Evolutionary conservation across 2,888 invertebrate species (phyloP).

Genomic region (Pyrrhia umbra): DNA sequence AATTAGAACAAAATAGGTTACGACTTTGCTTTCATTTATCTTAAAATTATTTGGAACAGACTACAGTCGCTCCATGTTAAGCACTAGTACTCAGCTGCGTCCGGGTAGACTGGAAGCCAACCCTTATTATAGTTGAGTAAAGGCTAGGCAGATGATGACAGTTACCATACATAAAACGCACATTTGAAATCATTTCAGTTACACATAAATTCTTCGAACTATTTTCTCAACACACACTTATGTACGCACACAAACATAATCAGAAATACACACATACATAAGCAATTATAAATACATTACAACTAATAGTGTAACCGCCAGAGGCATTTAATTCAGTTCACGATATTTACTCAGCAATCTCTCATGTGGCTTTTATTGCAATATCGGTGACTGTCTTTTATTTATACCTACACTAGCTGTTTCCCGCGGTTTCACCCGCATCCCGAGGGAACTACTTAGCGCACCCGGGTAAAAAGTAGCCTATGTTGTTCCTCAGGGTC

Average conservation of each 20-base stretch:
- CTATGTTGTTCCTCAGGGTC: no score
- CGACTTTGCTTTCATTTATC: no score
- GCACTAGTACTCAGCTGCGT: no score
- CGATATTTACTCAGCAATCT: slow-evolving; percentile 2
- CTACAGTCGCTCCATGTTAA: no score
- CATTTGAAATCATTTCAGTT: not conserved
- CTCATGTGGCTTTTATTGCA: slow-evolving; percentile 12
- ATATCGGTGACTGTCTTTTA: not conserved
- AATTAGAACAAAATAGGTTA: no score
- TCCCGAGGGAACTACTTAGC: no score
- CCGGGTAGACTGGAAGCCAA: no score
- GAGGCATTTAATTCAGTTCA: slow-evolving; percentile 8
- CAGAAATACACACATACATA: slow-evolving; percentile 4
- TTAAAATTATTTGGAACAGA: no score
- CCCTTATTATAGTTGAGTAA: no score
- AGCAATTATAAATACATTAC: slow-evolving; percentile 27
- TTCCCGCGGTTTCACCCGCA: no score
- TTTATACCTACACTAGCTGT: not conserved
- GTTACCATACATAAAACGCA: not conserved
- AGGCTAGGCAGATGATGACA: no score
- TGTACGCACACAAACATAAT: slow-evolving; percentile 2
- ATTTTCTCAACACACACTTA: not conserved
- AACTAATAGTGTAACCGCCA: slow-evolving; percentile 7
- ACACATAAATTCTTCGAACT: not conserved
- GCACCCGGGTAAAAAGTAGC: no score